Evolutionary conservation across 2,113 vertebrate genomes (phyloP), one percentile per base, ranked within the genome.

Genomic region (Toxostoma redivivum): DNA sequence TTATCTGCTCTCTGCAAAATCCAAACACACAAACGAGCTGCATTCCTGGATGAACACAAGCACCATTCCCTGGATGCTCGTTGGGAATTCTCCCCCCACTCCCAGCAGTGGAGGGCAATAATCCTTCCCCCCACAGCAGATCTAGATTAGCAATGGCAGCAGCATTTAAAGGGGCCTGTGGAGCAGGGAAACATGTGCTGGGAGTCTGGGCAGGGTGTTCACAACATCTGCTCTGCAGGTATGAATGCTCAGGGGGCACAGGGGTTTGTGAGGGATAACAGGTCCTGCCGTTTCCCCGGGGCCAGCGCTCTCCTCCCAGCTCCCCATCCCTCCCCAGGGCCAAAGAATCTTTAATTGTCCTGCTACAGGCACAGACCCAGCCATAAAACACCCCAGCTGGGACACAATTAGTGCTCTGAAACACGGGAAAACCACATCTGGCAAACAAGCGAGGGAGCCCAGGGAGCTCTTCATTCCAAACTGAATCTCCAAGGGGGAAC

Each of bases 371-470:
- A 77, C 5, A 45, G 64, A 50, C 51, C 82, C 94, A 92, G 64
- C 81, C 92, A 77, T 81, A 74, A 97, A 94, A 74, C 2, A 30
- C 10, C 90, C 87, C 94, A 95, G 90, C 73, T 97, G 93, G 94
- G 95, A 92, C 96, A 91, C 90, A 97, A 97, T 96, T 92, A 95
- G 27, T 5, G 18, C 62, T 95, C 64, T 40, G 81, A 94, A 83
- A 94, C 78, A 40, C 3, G 12, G 64, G 47, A 61, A 96, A 97
- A 92, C 33, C 76, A 95, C 92, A 97, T 95, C 94, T 97, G 95
- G 96, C 79, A 87, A 80, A 64, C 40, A 51, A 90, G 80, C 6
- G 47, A 81, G 92, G 79, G 84, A 92, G 74, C 91, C 84, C 66
- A 47, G 91, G 89, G 94, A 97, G 56, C 1, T 1, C 58, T 94